Base-by-base conservation (phyloP, 2,797 vertebrate species). In the Gadopsis bispinosus region DNA sequence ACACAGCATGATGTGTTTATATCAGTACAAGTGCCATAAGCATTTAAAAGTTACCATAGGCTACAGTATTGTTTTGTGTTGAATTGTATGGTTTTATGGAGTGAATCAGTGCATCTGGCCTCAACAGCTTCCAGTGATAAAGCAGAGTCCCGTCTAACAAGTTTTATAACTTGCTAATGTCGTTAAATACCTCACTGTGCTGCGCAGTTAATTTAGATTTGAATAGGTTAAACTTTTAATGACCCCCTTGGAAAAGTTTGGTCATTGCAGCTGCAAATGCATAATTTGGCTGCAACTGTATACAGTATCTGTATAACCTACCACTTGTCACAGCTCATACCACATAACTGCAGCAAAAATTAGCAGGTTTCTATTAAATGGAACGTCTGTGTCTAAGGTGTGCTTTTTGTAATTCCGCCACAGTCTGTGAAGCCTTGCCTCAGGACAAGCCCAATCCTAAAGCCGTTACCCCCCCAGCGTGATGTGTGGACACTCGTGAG, bases 401-500 rank as follows among this genome's bases (percentile, higher is more conserved):
- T 67, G 41, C 14, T 75, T 50, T 33, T 55, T 39, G 26, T 39
- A 64, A 67, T 48, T 47, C 29, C 22, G 43, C 22, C 0, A 9
- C 64, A 29, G 81, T 50, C 29, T 69, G 37, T 31, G n/a, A 56
- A 62, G 69, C 50, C 33, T 81, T 73, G 75, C 75, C 74, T 70
- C 29, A 70, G 77, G 82, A 80, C 76, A 72, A 73, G 64, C 51
- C 70, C 4, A 0, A 64, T 83, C 64, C 62, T 80, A 72, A 79
- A 75, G 41, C 64, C 55, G 7, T 73, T 31, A 45, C 22, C 71
- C 37, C 45, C 37, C 33, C 0, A 10, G 19, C 39, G 16, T 78
- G 63, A 39, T 72, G 39, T 79, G 69, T 65, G 79, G 75, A 81
- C 77, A 45, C 45, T 83, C 39, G 17, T 77, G 58, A 85, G 83